Conservation (phyloP, 2,113 vertebrate species). For the Garra rufa region DNA sequence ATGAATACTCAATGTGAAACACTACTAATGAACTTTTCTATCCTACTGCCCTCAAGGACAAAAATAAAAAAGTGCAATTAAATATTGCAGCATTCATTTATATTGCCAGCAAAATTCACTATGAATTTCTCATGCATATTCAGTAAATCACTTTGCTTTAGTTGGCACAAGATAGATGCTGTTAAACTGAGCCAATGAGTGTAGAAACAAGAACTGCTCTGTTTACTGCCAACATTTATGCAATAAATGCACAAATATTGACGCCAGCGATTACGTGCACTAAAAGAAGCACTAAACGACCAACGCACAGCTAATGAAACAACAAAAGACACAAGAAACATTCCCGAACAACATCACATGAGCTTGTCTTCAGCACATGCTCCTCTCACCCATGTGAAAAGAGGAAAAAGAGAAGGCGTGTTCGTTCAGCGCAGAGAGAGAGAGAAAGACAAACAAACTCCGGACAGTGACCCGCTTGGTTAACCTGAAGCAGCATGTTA, state of each 20-base stretch:
- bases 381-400: conserved; percentile 17
- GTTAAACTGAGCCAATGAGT: neutral
- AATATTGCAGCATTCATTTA: too few relatives aligned
- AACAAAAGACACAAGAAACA: neutral
- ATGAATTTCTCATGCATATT: neutral
- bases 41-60: too few relatives aligned
- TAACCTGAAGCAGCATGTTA: neutral
- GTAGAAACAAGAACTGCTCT: neutral
- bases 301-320: neutral
- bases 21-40: too few relatives aligned
- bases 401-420: neutral
- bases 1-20: too few relatives aligned
- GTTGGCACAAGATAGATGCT: neutral
- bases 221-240: neutral
- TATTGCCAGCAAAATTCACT: neutral
- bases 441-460: conserved; percentile 16
- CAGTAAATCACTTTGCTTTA: neutral
- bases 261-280: neutral
- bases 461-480: neutral
- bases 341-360: neutral
- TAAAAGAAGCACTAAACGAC: neutral
- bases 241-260: neutral
- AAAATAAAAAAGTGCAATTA: too few relatives aligned
- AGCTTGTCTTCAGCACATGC: conserved; percentile 32
- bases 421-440: neutral